Conservation (phyloP, 2,888 invertebrate species). For the Flexamia atlantica region DNA sequence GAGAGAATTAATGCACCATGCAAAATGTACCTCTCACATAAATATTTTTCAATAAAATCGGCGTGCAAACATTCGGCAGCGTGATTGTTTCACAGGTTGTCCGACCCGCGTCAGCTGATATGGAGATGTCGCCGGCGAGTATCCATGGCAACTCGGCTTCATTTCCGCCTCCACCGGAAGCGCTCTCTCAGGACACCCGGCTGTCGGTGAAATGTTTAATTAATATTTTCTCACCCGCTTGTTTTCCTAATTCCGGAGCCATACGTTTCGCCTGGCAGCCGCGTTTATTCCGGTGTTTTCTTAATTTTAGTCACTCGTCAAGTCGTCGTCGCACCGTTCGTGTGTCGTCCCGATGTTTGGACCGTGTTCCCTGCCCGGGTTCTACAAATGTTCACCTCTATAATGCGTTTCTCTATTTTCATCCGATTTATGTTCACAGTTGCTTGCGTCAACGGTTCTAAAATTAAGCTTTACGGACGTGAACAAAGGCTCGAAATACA, state of each 20-base stretch:
- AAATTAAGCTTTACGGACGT: constrained; percentile 12
- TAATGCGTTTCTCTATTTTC: constrained; percentile 33
- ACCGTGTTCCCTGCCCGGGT: constrained; percentile 20
- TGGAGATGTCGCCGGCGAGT: constrained; percentile 46
- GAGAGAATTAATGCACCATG: not conserved
- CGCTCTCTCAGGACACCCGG: constrained; percentile 41
- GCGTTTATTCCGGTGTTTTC: constrained; percentile 51
- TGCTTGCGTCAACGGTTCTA: constrained; percentile 44
- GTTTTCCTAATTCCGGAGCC: constrained; percentile 57
- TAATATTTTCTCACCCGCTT: constrained; percentile 56
- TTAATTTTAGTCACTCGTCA: constrained; percentile 55
- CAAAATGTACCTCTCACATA: too few species aligned
- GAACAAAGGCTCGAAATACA: not conserved
- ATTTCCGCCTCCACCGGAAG: constrained; percentile 51
- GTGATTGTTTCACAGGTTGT: constrained; percentile 27
- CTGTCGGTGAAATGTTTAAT: constrained; percentile 58
- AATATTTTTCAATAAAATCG: too few species aligned
- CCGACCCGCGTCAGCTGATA: constrained; percentile 29
- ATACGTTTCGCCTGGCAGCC: constrained; percentile 42
- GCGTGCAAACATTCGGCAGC: too few species aligned
- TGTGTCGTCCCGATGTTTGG: constrained; percentile 11
- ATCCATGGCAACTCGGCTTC: constrained; percentile 56
- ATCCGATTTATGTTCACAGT: constrained; percentile 33
- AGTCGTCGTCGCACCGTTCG: constrained; percentile 35
- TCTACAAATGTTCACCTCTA: constrained; percentile 29